phyloP scores from a whole-genome alignment of 2,113 vertebrate genomes.

The Martes martes region DNA sequence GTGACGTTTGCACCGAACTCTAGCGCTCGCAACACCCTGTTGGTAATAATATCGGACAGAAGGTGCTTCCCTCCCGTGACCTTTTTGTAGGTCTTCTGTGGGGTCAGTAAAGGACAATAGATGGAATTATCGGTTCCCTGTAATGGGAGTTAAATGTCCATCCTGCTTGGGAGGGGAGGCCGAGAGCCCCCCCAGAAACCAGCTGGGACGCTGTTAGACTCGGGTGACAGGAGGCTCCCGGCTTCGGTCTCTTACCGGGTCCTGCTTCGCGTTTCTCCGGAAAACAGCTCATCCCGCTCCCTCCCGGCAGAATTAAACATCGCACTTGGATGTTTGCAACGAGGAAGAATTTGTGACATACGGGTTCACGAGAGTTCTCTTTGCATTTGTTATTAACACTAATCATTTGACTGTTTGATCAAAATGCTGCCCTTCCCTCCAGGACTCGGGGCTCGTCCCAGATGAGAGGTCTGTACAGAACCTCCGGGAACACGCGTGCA shows the following conservation, averaged over 20 bases:
- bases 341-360: neutral
- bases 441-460: neutral
- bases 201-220: too few relatives aligned
- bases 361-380: neutral
- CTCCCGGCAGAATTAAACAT: neutral
- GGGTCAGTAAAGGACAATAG: neutral
- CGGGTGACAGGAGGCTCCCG: too few relatives aligned
- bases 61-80: accelerated
- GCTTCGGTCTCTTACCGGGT: neutral
- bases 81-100: neutral
- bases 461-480: neutral
- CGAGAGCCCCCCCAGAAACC: too few relatives aligned
- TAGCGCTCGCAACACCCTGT: accelerated
- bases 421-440: neutral
- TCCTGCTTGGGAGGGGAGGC: neutral
- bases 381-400: neutral
- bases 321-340: neutral
- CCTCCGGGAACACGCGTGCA: neutral
- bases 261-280: accelerated
- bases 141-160: neutral
- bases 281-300: neutral
- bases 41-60: neutral
- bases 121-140: neutral
- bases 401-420: neutral
- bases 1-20: accelerated